Percentiles rank a stretch among this genome's conserved stretches.
Evolutionary conservation across 2,797 vertebrate genomes (phyloP).

Genomic region (Peromyscus melanophrys): DNA sequence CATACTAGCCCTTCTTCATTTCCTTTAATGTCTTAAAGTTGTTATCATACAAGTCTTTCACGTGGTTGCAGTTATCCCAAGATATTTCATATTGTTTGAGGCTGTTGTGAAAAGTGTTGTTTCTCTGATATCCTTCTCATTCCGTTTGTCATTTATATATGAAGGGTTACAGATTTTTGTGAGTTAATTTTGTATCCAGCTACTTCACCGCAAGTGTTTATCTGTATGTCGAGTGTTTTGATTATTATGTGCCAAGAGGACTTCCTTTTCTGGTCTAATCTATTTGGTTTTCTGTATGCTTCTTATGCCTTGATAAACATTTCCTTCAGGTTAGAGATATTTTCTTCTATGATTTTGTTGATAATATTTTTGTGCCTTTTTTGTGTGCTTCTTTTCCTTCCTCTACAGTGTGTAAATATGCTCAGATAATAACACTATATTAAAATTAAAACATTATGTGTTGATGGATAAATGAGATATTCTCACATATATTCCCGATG

Average conservation of each 20-base stretch:
- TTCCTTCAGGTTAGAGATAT: not conserved
- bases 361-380: not conserved
- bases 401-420: not conserved
- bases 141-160: not conserved
- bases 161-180: not conserved
- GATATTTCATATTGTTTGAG: not conserved
- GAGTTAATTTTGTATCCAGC: not conserved
- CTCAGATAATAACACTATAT: not conserved
- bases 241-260: not conserved
- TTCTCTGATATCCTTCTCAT: not conserved
- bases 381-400: not conserved
- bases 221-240: not conserved
- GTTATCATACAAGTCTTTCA: not conserved
- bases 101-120: not conserved
- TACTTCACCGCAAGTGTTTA: not conserved
- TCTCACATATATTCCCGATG: not conserved
- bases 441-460: not conserved
- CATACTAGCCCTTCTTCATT: not conserved
- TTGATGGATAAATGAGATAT: not conserved
- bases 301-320: not conserved
- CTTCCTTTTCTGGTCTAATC: not conserved
- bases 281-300: not conserved
- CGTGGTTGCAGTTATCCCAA: not conserved
- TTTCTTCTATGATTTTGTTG: not conserved
- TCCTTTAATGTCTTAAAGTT: not conserved